Percentiles rank a stretch among this genome's conserved stretches.
These are phyloP conservation scores for Orius insidiosus DNA, from an alignment of 1,140 invertebrate species.

Conservation along the genomic window DNA sequence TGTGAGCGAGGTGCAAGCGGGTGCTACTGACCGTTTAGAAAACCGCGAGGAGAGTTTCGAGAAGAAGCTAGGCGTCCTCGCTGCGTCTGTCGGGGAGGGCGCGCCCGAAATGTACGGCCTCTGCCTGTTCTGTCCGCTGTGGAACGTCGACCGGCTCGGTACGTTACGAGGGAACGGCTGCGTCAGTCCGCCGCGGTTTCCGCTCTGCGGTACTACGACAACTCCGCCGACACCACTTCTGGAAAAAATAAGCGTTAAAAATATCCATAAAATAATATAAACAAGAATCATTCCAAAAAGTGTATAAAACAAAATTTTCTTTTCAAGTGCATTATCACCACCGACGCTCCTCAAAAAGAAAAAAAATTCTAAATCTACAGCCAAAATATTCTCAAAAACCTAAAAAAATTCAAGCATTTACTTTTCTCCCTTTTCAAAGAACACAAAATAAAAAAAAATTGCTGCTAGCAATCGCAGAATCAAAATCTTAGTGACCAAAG, in stretches of 20 bases:
- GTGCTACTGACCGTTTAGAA: conserved; percentile 77
- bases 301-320: conserved; percentile 3
- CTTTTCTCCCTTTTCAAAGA: too few species aligned
- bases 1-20: conserved; percentile 9
- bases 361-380: background rate
- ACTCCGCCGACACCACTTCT: conserved; percentile 7
- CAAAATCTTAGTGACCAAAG: too few species aligned
- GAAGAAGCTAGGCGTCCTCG: conserved; percentile 58
- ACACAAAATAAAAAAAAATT: too few species aligned
- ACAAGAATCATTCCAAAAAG: background rate
- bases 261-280: background rate
- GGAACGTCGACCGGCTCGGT: conserved; percentile 87
- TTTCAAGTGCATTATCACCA: conserved; percentile 2
- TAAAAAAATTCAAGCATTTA: too few species aligned
- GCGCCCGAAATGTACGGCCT: conserved; percentile 28
- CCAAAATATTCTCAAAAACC: too few species aligned
- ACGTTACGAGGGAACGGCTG: conserved; percentile 79
- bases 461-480: too few species aligned
- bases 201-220: conserved; percentile 19
- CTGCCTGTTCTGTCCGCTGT: conserved; percentile 59
- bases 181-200: conserved; percentile 39
- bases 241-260: conserved; percentile 2
- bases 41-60: conserved; percentile 95
- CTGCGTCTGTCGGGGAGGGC: conserved; percentile 46
- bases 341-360: conserved; percentile 5